A percentile compares a stretch with the other conserved stretches of the same genome.
These are phyloP conservation scores for Drosophila parvula DNA, from an alignment of 1,140 invertebrate species.

Conservation along the genomic window DNA sequence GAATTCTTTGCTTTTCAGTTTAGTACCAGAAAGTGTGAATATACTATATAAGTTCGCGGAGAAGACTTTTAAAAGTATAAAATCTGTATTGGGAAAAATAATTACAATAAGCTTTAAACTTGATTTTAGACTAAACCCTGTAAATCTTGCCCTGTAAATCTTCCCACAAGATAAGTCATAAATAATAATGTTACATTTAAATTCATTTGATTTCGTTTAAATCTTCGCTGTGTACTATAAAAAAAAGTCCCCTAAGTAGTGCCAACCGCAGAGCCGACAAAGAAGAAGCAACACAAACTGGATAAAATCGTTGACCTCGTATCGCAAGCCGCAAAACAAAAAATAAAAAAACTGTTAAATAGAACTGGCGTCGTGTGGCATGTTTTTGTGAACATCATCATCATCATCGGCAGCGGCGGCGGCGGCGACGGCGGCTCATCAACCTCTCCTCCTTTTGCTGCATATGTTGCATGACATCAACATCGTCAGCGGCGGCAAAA, in stretches of 20 bases:
- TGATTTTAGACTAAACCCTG: too few species aligned
- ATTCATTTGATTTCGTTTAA: not conserved
- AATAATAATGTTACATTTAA: too few species aligned
- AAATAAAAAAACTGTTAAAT: constrained; percentile 9
- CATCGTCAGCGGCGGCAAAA: constrained; percentile 21
- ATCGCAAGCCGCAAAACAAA: constrained; percentile 16
- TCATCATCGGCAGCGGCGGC: constrained; percentile 14
- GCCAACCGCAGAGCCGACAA: constrained; percentile 23
- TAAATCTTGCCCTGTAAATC: not conserved
- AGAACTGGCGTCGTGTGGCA: constrained; percentile 27
- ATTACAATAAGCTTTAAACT: not conserved
- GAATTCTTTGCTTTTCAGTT: too few species aligned
- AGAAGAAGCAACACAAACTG: constrained; percentile 9
- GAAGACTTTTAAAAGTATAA: not conserved
- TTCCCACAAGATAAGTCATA: not conserved
- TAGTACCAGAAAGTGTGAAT: too few species aligned
- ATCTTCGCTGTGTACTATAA: not conserved
- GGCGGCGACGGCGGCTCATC: constrained; percentile 17
- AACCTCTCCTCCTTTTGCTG: constrained; percentile 16
- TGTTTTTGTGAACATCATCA: constrained; percentile 28
- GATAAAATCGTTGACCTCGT: constrained; percentile 54
- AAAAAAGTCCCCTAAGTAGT: constrained; percentile 3
- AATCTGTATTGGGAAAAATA: not conserved
- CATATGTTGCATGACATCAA: constrained; percentile 70
- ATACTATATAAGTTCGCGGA: too few species aligned